Evolutionary conservation across 2,888 invertebrate species (phyloP).

Genomic region (Torymus tubicola): DNA sequence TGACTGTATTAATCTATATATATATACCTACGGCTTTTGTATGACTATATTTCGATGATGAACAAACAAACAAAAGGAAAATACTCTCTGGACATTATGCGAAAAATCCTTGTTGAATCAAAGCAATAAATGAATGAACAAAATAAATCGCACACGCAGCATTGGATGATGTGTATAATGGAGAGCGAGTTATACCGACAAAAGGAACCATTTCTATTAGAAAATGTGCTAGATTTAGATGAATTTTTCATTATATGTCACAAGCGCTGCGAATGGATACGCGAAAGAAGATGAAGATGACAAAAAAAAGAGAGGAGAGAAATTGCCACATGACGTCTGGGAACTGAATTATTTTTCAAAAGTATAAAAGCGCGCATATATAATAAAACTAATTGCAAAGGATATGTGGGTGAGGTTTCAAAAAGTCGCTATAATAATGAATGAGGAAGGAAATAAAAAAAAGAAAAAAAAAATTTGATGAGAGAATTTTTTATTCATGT

Average conservation of each 20-base stretch:
- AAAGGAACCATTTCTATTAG: constrained; percentile 21
- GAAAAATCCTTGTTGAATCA: constrained; percentile 21
- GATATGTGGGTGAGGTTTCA: no score
- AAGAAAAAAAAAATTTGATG: no score
- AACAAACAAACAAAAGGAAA: no score
- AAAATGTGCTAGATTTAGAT: constrained; percentile 46
- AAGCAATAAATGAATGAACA: constrained; percentile 27
- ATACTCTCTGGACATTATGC: no score
- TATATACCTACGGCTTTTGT: no score
- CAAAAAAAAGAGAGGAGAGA: neutral
- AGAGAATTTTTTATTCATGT: no score
- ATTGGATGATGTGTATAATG: constrained; percentile 6
- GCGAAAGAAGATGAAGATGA: neutral
- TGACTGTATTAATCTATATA: no score
- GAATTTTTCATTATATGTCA: constrained; percentile 23
- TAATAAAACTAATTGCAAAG: neutral
- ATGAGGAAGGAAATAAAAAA: no score
- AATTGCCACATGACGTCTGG: neutral
- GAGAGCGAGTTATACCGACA: neutral
- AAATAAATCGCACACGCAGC: neutral
- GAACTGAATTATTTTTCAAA: constrained; percentile 31
- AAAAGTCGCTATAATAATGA: neutral
- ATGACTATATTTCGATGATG: no score
- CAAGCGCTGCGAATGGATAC: neutral
- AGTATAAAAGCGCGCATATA: neutral